phyloP scores from a whole-genome alignment of 2,797 vertebrate species.

The Epinephelus malabaricus region DNA sequence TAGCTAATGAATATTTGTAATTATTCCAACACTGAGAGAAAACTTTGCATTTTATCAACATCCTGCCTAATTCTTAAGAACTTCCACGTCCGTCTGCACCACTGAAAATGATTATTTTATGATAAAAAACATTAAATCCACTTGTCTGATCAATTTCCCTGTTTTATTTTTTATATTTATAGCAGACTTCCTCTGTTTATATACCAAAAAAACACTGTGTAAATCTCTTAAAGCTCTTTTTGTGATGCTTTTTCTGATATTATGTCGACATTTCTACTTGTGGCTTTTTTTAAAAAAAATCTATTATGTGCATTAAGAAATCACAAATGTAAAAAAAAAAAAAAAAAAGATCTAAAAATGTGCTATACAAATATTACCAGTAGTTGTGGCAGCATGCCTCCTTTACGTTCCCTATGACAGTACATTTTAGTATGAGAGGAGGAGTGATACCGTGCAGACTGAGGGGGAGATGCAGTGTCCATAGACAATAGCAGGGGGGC shows the following conservation, averaged over 20 bases:
- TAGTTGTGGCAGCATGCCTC: neutral
- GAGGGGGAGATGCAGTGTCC: constrained; percentile 66
- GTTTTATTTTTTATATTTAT: too few species aligned
- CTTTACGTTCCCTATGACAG: neutral
- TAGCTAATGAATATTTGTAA: neutral
- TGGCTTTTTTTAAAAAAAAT: neutral
- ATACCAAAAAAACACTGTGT: neutral
- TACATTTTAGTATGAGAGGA: neutral
- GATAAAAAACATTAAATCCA: neutral
- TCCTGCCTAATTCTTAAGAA: neutral
- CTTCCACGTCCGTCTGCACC: neutral
- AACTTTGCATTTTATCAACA: neutral
- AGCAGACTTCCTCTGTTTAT: neutral
- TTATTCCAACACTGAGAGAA: neutral
- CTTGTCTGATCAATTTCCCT: neutral
- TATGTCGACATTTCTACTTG: neutral
- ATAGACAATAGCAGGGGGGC: constrained; percentile 77
- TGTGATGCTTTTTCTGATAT: neutral
- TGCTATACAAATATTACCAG: neutral
- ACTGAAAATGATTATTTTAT: neutral
- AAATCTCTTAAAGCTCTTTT: neutral
- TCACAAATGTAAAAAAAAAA: neutral
- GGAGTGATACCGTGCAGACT: neutral
- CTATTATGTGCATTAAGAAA: neutral
- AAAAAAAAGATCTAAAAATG: neutral